Evolutionary conservation across 2,113 vertebrate genomes (phyloP).

Genomic region (Brachyistius frenatus): DNA sequence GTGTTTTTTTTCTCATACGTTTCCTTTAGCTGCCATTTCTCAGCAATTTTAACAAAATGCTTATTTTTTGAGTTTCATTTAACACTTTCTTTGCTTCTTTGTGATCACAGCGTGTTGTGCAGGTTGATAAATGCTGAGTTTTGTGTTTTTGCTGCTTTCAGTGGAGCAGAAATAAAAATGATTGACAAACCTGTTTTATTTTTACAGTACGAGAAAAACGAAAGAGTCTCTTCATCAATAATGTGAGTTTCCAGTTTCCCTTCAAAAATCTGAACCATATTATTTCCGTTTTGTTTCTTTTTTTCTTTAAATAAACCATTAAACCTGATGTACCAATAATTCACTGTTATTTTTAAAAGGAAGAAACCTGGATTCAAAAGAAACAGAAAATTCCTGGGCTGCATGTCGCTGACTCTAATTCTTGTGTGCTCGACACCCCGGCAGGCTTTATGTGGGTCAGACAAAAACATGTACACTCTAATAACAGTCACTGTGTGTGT

Average conservation of each 20-base stretch:
- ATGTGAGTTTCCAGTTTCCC: constrained; percentile 71
- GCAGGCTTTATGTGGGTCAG: constrained; percentile 38
- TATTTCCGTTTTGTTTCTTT: background rate
- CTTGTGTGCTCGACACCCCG: background rate
- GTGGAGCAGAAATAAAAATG: background rate
- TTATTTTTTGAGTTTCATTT: background rate
- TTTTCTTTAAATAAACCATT: too few species aligned
- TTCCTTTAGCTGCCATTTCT: background rate
- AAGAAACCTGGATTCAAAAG: too few species aligned
- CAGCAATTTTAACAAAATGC: background rate
- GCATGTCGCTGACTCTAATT: too few species aligned
- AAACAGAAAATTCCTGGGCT: too few species aligned
- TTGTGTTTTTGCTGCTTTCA: background rate
- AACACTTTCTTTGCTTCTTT: background rate
- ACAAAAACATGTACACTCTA: constrained; percentile 45
- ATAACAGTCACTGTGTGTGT: constrained; percentile 31
- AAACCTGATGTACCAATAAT: background rate
- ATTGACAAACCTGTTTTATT: constrained; percentile 1
- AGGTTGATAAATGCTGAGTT: background rate
- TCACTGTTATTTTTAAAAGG: background rate
- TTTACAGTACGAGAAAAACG: constrained; percentile 79
- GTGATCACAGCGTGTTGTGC: background rate
- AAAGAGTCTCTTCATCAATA: constrained; percentile 82
- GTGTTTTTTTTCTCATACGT: background rate
- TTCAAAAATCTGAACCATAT: background rate